Percentiles rank a stretch among this genome's conserved stretches.
These are phyloP conservation scores for Muricea muricata DNA, from an alignment of 92 coral and sea anemone genomes.

Conservation along the genomic window DNA sequence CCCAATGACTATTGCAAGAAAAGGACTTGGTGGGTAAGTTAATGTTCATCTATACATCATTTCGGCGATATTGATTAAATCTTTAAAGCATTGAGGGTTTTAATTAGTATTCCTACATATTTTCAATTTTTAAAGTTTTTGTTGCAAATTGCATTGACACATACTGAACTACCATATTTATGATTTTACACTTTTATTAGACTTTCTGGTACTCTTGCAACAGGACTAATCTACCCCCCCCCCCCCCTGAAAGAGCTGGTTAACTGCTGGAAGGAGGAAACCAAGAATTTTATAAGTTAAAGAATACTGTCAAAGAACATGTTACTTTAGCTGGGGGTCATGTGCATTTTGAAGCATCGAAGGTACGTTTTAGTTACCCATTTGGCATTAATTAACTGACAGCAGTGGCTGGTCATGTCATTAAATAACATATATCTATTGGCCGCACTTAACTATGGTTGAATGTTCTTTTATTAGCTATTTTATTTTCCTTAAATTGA, in stretches of 20 bases:
- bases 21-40: slow-evolving; percentile 12
- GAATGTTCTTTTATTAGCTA: background rate
- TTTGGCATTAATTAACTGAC: background rate
- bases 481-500: background rate
- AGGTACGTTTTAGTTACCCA: background rate
- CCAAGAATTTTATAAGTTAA: too few species aligned
- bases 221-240: too few species aligned
- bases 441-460: background rate
- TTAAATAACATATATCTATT: background rate
- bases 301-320: slow-evolving; percentile 11
- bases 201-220: too few species aligned
- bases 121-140: background rate
- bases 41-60: background rate
- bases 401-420: background rate
- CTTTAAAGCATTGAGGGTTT: background rate
- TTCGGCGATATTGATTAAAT: slow-evolving; percentile 1
- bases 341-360: slow-evolving; percentile 8
- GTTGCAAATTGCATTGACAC: background rate
- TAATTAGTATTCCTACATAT: background rate
- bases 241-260: too few species aligned
- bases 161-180: too few species aligned
- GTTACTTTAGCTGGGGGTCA: slow-evolving; percentile 27
- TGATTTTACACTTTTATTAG: too few species aligned
- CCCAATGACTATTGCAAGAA: slow-evolving; percentile 26
- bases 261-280: too few species aligned